Base-by-base conservation (phyloP, 2,888 invertebrate species). In the Theodoxus fluviatilis region DNA sequence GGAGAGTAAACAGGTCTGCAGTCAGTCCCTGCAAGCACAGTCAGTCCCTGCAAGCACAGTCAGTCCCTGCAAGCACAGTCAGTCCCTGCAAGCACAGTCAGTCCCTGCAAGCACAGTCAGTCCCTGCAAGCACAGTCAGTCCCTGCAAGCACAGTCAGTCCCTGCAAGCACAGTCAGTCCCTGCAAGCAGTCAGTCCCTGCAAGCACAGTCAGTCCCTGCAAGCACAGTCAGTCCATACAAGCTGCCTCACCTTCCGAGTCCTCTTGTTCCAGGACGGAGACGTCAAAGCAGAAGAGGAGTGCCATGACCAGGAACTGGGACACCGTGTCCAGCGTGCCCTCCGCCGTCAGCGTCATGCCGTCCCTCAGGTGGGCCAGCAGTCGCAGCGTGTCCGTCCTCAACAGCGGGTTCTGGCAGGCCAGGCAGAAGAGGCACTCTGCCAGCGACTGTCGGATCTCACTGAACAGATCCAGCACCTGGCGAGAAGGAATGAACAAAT, bases 281-380 rank as follows among this genome's bases (percentile, higher is more conserved):
- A 95, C 89, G 87, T 97, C 95, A 69, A 95, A 88, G 0, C 93
- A 92, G 84, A 94, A 94, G 2, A 96, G 86, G 55, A 96, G 87
- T 0, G 95, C 92, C 92, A 96, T 93, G 74, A 94, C 90, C 38
- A 96, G 87, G 0, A 93, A 92, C 2, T 95, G 86, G 0, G 93
- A 93, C 1, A 94, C 92, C 80, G 93, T 92, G 84, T 94, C 94
- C 31, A 95, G 89, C 15, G 91, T 91, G 1, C 94, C 94, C 1
- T 92, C 89, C 0, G 91, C 88, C 22, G 70, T 75, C 25, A 78
- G 64, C 0, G 72, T 71, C 40, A 74, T 75, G 64, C 82, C 81
- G n/a, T 67, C 71, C 68, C 80, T 79, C 67, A 87, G 80, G 70
- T 83, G 78, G 22, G 77, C 75, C 12, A 87, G 77, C 37, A 87